phyloP scores from a whole-genome alignment of 2,888 invertebrate species.

The Julus scandinavius region DNA sequence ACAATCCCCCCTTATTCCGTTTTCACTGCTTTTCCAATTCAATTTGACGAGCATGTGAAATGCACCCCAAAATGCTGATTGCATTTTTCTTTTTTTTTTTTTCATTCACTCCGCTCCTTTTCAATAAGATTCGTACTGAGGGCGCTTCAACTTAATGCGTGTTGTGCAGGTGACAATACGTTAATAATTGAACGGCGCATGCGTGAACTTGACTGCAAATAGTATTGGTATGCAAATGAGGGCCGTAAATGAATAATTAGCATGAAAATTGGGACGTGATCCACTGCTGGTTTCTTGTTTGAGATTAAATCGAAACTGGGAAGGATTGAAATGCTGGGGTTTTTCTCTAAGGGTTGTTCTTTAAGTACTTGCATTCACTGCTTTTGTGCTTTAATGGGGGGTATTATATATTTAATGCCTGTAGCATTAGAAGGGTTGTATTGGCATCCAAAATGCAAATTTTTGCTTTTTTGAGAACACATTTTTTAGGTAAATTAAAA shows the following conservation, averaged over 20 bases:
- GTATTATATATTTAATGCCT: no score
- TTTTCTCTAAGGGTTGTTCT: neutral
- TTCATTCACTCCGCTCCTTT: neutral
- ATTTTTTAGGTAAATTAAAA: no score
- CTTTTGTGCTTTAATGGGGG: no score
- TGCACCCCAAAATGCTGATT: neutral
- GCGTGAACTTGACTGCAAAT: neutral
- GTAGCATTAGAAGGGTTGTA: no score
- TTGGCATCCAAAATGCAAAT: no score
- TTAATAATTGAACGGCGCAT: neutral
- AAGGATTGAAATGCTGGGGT: neutral
- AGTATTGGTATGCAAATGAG: neutral
- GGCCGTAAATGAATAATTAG: neutral
- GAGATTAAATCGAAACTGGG: neutral
- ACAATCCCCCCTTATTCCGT: neutral
- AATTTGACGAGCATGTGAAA: neutral
- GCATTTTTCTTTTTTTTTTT: neutral
- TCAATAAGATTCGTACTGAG: neutral
- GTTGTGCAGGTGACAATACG: neutral
- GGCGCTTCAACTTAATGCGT: neutral
- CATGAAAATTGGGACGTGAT: neutral
- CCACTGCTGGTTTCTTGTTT: neutral
- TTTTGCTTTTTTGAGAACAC: no score
- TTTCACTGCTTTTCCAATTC: neutral
- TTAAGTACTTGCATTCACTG: neutral